Base-by-base conservation (phyloP, 2,888 invertebrate species). In the Mycalesis mineus region DNA sequence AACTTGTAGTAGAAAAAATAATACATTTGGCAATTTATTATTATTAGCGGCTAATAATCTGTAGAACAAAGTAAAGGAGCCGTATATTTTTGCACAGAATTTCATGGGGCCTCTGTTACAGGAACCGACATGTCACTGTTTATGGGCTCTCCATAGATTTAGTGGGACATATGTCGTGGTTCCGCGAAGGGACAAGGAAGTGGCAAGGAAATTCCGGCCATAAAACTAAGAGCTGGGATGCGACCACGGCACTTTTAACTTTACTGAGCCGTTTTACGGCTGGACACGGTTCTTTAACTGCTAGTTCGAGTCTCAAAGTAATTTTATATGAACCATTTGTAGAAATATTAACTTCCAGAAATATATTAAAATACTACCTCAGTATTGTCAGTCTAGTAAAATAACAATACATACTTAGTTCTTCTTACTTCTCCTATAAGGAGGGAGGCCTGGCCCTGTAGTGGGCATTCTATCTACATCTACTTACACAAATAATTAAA, bases 171-270 rank as follows among this genome's bases (percentile, higher is more conserved):
- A 59, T 41, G 52, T 36, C 49, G 49, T 41, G 28, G 48, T 50
- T 58, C 39, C 52, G 17, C 49, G 37, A 44, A 51, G 39, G 50
- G 29, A 51, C 39, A 55, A 62, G 65, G 65, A 64, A 52, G 61
- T 61, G 64, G 65, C 64, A 58, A 65, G 66, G 67, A 68, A 69
- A 67, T 67, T 71, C 69, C 68, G 65, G 65, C 60, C 60, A 63
- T 71, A 71, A 73, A 70, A 52, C 44, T 58, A 51, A 55, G 42
- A 59, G 55, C 64, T 33, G 55, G 66, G 63, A 54, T 64, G 64
- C 60, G 61, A 39, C 52, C 55, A 48, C 36, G 56, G 29, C 48
- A 58, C 42, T 55, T 40, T 40, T 33, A 31, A n/a, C 48, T 41
- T 52, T 15, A 49, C 42, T 42, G 47, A 15, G 48, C 42, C 49